Percentiles rank a stretch among this genome's conserved stretches.
These are phyloP conservation scores for Steinernema feltiae DNA, from an alignment of 1,140 invertebrate species.

Conservation along the genomic window DNA sequence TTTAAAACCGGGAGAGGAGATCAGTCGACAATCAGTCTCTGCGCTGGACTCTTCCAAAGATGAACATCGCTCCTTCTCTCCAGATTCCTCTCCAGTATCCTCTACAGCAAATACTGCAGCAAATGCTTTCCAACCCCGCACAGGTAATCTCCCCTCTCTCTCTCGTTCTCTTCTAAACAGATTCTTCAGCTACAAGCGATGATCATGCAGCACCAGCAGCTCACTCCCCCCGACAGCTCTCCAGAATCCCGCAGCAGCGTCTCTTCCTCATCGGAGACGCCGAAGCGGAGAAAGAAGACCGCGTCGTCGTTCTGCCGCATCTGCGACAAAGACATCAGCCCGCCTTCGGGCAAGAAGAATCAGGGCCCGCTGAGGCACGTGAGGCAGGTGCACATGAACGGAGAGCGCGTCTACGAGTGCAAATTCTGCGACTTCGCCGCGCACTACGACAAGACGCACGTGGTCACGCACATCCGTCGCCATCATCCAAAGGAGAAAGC, in stretches of 20 bases:
- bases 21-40: background rate
- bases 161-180: too few species aligned
- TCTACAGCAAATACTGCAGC: too few species aligned
- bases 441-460: background rate
- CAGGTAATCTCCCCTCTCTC: too few species aligned
- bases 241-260: background rate
- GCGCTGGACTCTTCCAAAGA: background rate
- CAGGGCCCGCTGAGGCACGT: constrained; percentile 3
- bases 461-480: background rate
- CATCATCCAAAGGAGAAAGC: background rate
- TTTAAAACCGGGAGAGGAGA: background rate
- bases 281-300: background rate
- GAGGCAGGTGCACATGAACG: constrained; percentile 1
- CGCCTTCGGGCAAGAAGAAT: background rate
- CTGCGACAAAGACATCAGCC: background rate
- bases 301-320: background rate
- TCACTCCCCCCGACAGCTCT: background rate
- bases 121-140: too few species aligned
- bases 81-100: too few species aligned
- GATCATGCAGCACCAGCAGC: background rate
- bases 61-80: background rate
- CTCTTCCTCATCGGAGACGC: background rate
- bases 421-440: background rate
- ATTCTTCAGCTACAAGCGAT: too few species aligned
- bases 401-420: background rate